Evolutionary conservation across 2,888 invertebrate species (phyloP), one percentile per base, ranked within the genome.

Genomic region (Carpatolechia fugitivella): DNA sequence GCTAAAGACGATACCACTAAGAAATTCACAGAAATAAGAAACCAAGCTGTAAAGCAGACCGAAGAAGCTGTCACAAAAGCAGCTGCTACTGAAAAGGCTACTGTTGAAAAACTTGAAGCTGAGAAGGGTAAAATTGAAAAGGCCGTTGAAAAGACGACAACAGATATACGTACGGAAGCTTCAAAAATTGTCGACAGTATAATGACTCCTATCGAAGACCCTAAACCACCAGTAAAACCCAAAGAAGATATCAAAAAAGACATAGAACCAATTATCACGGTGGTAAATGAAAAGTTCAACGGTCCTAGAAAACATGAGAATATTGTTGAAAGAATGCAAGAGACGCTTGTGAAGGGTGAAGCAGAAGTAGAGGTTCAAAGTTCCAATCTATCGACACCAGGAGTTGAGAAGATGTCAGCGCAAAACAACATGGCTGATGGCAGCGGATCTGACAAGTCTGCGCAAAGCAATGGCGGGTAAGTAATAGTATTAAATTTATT

Each of bases 291-390:
- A 59, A 85, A 80, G 61, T 81, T 76, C 50, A 76, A 74, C 48
- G 71, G 71, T 10, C 66, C 74, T 1, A 58, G 30, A 18, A 71
- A 66, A 48, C 61, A 63, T 0, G 77, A 76, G 24, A 24, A 24
- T 13, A 64, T 74, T 0, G 55, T 70, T 7, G 85, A 82, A 52
- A 88, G 78, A 65, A 74, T 86, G 33, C 87, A 76, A 38, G 86
- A 85, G 57, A 75, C 91, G 40, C 74, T 92, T 60, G 91, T 93
- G 33, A 91, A 91, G 66, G 92, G 91, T 14, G 92, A 92, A 56
- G 90, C 92, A 40, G 92, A 93, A 59, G 87, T 92, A 13, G 93
- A 93, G 69, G 91, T 91, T 57, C 92, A 92, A 66, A 92, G 92
- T 78, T 92, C 91, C 7, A 92, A 93, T 68, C 69, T 90, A 36